These are phyloP conservation scores for Leptonema lineaticorne DNA, from an alignment of 1,140 invertebrate species.

Conservation along the genomic window DNA sequence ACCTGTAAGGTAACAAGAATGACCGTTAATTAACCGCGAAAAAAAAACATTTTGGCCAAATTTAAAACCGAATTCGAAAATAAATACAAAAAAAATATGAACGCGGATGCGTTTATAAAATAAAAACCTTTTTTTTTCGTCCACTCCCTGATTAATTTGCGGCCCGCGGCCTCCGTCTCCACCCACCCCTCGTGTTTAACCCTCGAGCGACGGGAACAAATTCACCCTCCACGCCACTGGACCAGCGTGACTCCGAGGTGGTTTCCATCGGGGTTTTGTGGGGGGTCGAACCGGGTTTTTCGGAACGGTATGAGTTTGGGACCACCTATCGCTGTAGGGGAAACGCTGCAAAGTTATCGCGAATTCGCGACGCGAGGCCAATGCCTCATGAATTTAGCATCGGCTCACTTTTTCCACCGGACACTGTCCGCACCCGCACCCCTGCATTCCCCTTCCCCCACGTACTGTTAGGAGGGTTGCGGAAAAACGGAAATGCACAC, in stretches of 20 bases:
- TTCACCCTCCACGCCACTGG: not conserved
- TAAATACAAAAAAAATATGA: not conserved
- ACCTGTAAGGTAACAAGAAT: too few species aligned
- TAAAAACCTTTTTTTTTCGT: conserved; percentile 14
- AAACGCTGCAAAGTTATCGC: conserved; percentile 30
- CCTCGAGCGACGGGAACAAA: not conserved
- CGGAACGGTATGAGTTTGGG: too few species aligned
- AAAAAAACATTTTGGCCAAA: not conserved
- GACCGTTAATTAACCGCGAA: not conserved
- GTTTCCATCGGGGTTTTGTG: too few species aligned
- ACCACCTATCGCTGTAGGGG: not conserved
- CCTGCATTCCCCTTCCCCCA: too few species aligned
- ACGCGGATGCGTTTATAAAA: not conserved
- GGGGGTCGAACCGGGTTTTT: too few species aligned
- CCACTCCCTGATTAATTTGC: conserved; percentile 26
- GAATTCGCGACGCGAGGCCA: conserved; percentile 19
- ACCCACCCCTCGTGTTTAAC: not conserved
- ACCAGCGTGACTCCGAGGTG: not conserved
- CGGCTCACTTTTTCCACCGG: conserved; percentile 18
- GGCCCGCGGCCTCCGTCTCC: not conserved
- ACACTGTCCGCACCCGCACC: conserved; percentile 22
- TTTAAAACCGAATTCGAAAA: not conserved
- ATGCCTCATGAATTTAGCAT: conserved; percentile 34
- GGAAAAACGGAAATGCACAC: not conserved
- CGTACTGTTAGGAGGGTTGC: too few species aligned